Evolutionary conservation across 1,140 invertebrate species (phyloP).

Genomic region (Caerostris darwini): DNA sequence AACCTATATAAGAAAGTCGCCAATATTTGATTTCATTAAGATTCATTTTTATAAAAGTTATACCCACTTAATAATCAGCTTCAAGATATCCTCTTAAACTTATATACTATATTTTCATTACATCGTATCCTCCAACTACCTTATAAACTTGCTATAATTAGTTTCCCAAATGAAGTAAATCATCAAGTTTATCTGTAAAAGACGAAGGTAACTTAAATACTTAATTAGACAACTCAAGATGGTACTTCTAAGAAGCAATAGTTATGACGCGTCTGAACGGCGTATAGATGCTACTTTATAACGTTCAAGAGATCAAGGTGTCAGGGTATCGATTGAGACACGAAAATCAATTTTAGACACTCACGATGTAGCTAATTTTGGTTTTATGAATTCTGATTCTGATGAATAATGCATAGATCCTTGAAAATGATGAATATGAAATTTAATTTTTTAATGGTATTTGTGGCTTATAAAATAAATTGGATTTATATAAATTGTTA

Average conservation of each 20-base stretch:
- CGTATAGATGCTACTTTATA: not conserved
- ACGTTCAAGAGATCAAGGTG: not conserved
- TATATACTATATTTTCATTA: too few species aligned
- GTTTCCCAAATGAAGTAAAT: not conserved
- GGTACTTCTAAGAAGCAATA: not conserved
- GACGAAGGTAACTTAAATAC: not conserved
- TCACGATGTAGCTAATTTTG: not conserved
- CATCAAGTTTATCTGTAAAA: not conserved
- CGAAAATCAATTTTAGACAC: not conserved
- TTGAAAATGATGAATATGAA: not conserved
- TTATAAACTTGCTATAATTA: not conserved
- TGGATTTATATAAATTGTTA: not conserved
- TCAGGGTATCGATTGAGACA: not conserved
- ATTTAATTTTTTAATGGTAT: too few species aligned
- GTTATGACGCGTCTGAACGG: not conserved
- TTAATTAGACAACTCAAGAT: not conserved
- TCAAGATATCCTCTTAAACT: too few species aligned
- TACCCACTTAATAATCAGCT: too few species aligned
- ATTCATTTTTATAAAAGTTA: too few species aligned
- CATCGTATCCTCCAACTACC: too few species aligned
- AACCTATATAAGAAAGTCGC: too few species aligned
- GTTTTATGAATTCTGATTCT: not conserved
- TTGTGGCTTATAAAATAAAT: not conserved
- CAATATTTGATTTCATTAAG: too few species aligned
- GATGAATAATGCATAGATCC: not conserved